phyloP scores from a whole-genome alignment of 2,888 invertebrate genomes.

The Phengaris arion region DNA sequence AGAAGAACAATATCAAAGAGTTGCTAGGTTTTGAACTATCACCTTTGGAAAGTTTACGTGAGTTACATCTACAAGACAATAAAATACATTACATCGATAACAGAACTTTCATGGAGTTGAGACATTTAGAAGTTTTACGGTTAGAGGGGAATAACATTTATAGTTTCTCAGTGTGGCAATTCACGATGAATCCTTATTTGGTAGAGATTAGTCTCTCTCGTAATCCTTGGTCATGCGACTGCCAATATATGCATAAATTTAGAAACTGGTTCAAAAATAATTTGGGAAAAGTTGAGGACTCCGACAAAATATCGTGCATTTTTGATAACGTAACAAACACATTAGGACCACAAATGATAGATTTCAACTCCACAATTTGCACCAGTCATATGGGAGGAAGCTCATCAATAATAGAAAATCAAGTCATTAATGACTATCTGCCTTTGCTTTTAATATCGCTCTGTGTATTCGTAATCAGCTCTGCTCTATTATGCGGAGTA shows the following conservation, averaged over 20 bases:
- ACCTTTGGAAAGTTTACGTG: constrained; percentile 88
- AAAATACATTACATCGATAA: constrained; percentile 90
- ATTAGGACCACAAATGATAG: constrained; percentile 84
- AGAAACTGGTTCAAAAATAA: constrained; percentile 89
- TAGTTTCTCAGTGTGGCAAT: constrained; percentile 92
- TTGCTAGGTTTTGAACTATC: constrained; percentile 91
- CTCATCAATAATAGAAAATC: constrained; percentile 85
- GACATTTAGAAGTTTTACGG: constrained; percentile 90
- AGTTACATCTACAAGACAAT: constrained; percentile 93
- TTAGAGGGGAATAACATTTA: constrained; percentile 91
- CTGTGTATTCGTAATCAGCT: constrained; percentile 87
- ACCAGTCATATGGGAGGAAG: constrained; percentile 85
- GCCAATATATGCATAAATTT: constrained; percentile 88
- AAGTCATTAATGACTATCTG: constrained; percentile 89
- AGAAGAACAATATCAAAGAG: constrained; percentile 90
- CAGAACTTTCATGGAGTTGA: constrained; percentile 88
- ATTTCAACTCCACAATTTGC: constrained; percentile 89
- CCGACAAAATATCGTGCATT: constrained; percentile 86
- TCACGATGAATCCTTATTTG: constrained; percentile 89
- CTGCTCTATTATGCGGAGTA: constrained; percentile 86
- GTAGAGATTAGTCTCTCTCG: constrained; percentile 90
- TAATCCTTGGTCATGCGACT: constrained; percentile 96
- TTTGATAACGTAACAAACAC: constrained; percentile 86
- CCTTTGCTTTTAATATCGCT: constrained; percentile 88
- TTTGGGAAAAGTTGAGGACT: constrained; percentile 89